Evolutionary conservation across 1,140 invertebrate genomes (phyloP).

Genomic region (Proctacanthus coquilletti): DNA sequence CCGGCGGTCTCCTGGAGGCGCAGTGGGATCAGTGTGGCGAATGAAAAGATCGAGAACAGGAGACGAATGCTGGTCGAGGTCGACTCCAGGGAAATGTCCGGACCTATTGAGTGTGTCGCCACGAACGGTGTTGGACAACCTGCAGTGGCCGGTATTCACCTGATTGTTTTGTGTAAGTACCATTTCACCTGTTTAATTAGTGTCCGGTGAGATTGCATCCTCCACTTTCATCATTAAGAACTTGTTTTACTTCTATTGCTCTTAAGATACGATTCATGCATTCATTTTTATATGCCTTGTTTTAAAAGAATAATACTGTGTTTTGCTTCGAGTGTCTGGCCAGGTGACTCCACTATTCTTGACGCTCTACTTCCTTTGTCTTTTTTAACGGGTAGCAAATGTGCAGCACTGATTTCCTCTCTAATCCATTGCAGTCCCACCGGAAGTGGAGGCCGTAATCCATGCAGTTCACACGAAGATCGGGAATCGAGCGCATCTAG

Average conservation of each 20-base stretch:
- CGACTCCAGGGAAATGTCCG: constrained; percentile 44
- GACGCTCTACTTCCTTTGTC: no score
- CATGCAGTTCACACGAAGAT: constrained; percentile 55
- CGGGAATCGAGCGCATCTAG: constrained; percentile 46
- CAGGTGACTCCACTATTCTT: no score
- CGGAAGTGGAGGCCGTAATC: constrained; percentile 42
- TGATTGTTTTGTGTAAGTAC: constrained; percentile 43
- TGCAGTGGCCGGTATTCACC: constrained; percentile 40
- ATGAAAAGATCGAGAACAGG: constrained; percentile 41
- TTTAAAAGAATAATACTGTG: no score
- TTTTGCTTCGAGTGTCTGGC: no score
- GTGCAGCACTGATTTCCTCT: no score
- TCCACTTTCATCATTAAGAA: no score
- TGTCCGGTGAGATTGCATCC: no score
- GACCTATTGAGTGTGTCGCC: constrained; percentile 54
- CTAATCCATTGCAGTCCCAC: constrained; percentile 49
- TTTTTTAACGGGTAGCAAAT: no score
- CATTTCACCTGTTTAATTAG: no score
- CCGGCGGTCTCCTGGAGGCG: constrained; percentile 52
- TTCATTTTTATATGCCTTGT: no score
- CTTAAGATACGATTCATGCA: no score
- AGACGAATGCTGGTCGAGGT: constrained; percentile 48
- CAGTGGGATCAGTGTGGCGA: constrained; percentile 35
- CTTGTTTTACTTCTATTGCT: no score
- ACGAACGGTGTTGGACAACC: constrained; percentile 57